These are phyloP conservation scores for Cantharis nigra DNA, from an alignment of 2,888 invertebrate genomes.

Conservation along the genomic window DNA sequence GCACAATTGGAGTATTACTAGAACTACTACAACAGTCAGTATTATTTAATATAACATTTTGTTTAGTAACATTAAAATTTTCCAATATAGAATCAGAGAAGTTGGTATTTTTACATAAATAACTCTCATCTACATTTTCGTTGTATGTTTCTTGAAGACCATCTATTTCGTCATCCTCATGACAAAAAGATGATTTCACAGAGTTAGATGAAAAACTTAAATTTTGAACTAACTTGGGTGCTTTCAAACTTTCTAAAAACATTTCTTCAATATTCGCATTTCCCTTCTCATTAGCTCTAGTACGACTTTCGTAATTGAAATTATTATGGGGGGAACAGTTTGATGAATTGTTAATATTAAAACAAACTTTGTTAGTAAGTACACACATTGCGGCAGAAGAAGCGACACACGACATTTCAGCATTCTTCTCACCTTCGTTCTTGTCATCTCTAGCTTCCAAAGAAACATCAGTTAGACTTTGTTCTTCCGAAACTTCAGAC, in stretches of 20 bases:
- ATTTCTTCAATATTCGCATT: neutral
- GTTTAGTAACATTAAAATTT: neutral
- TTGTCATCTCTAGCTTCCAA: conserved; percentile 2
- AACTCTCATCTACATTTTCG: neutral
- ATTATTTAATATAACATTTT: neutral
- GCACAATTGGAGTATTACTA: neutral
- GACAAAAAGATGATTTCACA: neutral
- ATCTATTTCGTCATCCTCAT: neutral
- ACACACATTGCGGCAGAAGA: conserved; percentile 41
- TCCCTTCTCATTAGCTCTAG: neutral
- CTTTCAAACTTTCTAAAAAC: conserved; percentile 44
- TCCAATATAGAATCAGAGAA: neutral
- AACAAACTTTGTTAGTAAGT: conserved; percentile 13
- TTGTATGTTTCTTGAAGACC: neutral
- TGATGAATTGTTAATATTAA: conserved; percentile 1
- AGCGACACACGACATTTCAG: conserved; percentile 38
- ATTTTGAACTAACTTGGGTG: conserved; percentile 50
- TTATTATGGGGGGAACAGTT: neutral
- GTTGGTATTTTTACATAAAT: neutral
- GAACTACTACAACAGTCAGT: neutral
- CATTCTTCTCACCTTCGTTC: conserved; percentile 52
- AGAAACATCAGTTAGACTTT: neutral
- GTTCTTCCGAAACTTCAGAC: neutral
- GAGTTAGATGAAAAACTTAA: neutral
- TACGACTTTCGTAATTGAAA: neutral